Evolutionary conservation across 2,888 invertebrate genomes (phyloP), one percentile per base, ranked within the genome.

Genomic region (Ormyrus thymus): DNA sequence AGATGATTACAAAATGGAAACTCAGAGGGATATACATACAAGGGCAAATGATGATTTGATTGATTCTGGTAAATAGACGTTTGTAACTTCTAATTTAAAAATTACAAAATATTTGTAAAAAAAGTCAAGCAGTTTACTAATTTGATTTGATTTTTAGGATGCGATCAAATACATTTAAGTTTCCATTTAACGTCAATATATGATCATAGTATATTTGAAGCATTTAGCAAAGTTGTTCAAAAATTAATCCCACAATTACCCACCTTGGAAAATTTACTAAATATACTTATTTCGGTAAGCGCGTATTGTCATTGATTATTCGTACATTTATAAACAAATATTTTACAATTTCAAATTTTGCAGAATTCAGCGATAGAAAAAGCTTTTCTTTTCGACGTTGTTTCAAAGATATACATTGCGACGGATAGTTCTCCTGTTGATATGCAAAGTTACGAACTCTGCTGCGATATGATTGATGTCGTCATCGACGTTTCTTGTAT

Each of bases 401-500:
- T 98, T n/a, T 97, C 97, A 6, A 97, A 97, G 92, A 99, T 99
- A 85, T 99, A 99, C 91, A 98, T 99, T 84, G 99, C 99, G n/a
- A 99, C 99, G 0, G 99, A 99, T 91, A 97, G 97, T 84, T 97
- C 98, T 10, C 99, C 99, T 1, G 99, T 99, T 7, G 99, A 99
- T 90, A 99, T 99, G 99, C 98, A 99, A 91, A 97, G 97, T 87
- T 99, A 99, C 89, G 99, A 99, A 91, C 92, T 99, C 58, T 99
- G 99, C 91, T 99, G 99, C 92, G 99, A 99, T 92, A 99, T 99
- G 99, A 99, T 99, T 86, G 99, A 99, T 92, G 98, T 99, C 71
- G 98, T 99, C 76, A 97, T 99, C 85, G 99, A 99, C 92, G 95
- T 99, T 80, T 98, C 99, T 8, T 97, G 97, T 92, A 99, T 99